Base-by-base conservation (phyloP, 2,888 invertebrate genomes). In the Aspidiotus destructor region DNA sequence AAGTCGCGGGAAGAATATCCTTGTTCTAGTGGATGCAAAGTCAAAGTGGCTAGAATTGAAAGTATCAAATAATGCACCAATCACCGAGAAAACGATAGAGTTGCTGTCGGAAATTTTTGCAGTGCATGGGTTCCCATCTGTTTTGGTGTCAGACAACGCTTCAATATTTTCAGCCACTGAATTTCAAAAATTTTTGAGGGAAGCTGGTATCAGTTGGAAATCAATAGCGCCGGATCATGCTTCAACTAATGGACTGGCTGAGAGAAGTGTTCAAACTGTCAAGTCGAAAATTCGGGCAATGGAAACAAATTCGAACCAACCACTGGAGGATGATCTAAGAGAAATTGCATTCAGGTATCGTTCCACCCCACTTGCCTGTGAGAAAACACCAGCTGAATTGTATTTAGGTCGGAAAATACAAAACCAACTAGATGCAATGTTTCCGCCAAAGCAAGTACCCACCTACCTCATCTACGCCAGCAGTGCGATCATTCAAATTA, bases 21-120 rank as follows among this genome's bases (percentile, higher is more conserved):
- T 70, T 28, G 28, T 70, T 11, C 8, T 69, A 41, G 64, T 61
- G 13, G 69, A 70, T 55, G 44, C 64, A 9, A 63, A 64, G 9
- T 54, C 63, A 7, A 69, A 69, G 17, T 70, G 68, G 55, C 52
- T 61, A 7, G 70, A 70, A 64, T 40, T 69, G 7, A 41, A 62
- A 10, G 60, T 71, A 15, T 58, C 68, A 52, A 60, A 53, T 58
- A 42, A 63, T 28, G 71, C 73, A 28, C 73, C 73, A 41, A 72
- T 62, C 7, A 11, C 13, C 3, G 16, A 58, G 42, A n/a, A 41
- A 16, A 63, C 63, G 1, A 61, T 70, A 16, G 55, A 41, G 7
- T 17, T n/a, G 28, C 6, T 69, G 16, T 41, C 42, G 10, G 15
- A 69, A 57, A 67, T 48, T 2, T 70, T 41, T 58, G 41, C 68